Evolutionary conservation across 2,797 vertebrate species (phyloP), one percentile per base, ranked within the genome.

Genomic region (Gymnoscopelus braueri): DNA sequence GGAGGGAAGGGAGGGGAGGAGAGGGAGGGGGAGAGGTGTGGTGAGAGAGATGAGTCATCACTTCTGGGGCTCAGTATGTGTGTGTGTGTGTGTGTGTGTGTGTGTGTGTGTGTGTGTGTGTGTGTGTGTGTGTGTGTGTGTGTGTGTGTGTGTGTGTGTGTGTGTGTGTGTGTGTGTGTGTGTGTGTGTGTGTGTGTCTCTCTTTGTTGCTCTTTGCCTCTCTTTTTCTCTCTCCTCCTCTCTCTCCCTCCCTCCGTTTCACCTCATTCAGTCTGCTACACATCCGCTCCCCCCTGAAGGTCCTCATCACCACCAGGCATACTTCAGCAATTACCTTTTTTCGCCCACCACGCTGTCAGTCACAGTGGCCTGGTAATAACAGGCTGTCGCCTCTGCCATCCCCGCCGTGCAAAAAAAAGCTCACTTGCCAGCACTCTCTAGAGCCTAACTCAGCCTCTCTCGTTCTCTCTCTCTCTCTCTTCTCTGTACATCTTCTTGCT

Each of bases 21-120:
- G 35, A 8, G 39, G 7, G 39, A 9, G 39, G 8, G 39, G 8
- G 39, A 35, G 32, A 44, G 39, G 39, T 44, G 39, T 44, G 65
- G 75, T 82, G 82, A 76, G 88, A 79, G 68, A 29, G 85, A 89
- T 94, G 92, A 94, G 81, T 93, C 91, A 93, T 92, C 89, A 88
- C 69, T 81, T 89, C 73, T 88, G 68, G 19, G 74, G 77, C 77
- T 54, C 39, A 44, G 39, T 6, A 4, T 39, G 7, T 44, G 8
- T 39, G 66, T 52, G 53, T 62, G 64, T 52, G 32, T 32, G 54
- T 44, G 29, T n/a, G 8, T 24, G 69, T 44, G 64, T 52, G 32
- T 32, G 54, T 44, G 29, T n/a, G 8, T 24, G 69, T 39, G 7
- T 44, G 8, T 39, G 66, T 52, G 53, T 62, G 64, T 52, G 32